Percentiles rank a stretch among this genome's conserved stretches.
Evolutionary conservation across 2,113 vertebrate species (phyloP).

Genomic region (Hirundichthys speculiger): DNA sequence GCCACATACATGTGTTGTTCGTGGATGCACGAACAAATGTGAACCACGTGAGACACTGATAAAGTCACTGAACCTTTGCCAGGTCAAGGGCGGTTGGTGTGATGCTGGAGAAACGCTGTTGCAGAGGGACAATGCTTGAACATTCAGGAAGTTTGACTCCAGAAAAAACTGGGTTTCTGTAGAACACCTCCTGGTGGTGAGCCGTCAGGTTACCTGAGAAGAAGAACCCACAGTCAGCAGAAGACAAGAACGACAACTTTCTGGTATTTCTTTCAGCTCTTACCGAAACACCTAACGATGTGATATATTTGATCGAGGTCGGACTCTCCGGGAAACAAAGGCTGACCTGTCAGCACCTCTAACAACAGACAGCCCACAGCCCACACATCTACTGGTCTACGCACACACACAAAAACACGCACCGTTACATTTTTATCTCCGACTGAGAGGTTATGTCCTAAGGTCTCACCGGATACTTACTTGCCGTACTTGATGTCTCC

Average conservation of each 20-base stretch:
- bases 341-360: constrained; percentile 89
- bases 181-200: constrained; percentile 88
- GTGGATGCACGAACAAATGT: too few species aligned
- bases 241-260: neutral
- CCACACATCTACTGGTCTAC: constrained; percentile 92
- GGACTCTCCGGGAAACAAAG: constrained; percentile 91
- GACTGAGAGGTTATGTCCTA: neutral
- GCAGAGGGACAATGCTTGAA: constrained; percentile 75
- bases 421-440: neutral
- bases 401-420: constrained; percentile 35
- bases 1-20: too few species aligned
- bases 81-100: constrained; percentile 75
- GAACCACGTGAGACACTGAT: neutral
- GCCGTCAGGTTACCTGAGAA: constrained; percentile 85
- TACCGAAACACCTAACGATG: constrained; percentile 84
- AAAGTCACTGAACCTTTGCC: constrained; percentile 78
- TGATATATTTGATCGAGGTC: constrained; percentile 93
- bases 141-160: constrained; percentile 85
- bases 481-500: constrained; percentile 91
- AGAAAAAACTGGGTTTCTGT: constrained; percentile 88
- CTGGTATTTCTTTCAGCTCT: neutral
- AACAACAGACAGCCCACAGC: constrained; percentile 87
- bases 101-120: constrained; percentile 82
- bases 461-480: constrained; percentile 67
- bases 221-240: neutral